Conservation (phyloP, 2,113 vertebrate species). For the Henicopernis longicauda region DNA sequence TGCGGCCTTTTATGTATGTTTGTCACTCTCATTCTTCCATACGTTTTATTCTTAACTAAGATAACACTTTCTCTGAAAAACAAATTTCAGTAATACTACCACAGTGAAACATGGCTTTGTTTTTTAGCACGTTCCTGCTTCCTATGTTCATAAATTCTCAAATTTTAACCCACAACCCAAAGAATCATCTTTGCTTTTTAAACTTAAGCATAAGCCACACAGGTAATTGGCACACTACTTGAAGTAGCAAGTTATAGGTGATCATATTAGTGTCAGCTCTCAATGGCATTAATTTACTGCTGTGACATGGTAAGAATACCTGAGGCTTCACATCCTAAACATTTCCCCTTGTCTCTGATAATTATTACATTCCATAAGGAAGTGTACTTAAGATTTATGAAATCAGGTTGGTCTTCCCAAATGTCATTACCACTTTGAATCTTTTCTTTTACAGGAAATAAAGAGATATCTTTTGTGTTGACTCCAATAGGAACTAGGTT, state of each 20-base stretch:
- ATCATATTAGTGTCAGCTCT: slow-evolving; percentile 45
- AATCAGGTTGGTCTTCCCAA: not conserved
- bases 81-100: not conserved
- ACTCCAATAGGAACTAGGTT: not conserved
- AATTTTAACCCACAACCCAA: not conserved
- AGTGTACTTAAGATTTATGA: not conserved
- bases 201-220: not conserved
- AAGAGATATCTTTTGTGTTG: not conserved
- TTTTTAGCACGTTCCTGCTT: not conserved
- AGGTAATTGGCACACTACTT: not conserved
- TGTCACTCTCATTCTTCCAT: not conserved
- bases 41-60: not conserved
- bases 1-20: not conserved
- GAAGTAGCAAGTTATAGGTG: not conserved
- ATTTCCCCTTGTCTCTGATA: not conserved
- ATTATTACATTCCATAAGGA: slow-evolving; percentile 27
- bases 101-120: not conserved
- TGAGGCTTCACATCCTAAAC: slow-evolving; percentile 16
- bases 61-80: not conserved
- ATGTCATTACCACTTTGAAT: not conserved
- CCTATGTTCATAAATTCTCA: not conserved
- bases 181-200: not conserved
- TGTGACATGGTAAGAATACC: not conserved
- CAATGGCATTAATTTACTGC: slow-evolving; percentile 50
- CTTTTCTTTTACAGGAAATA: not conserved